These are phyloP conservation scores for Orussus abietinus DNA, from an alignment of 1,140 invertebrate species.

Conservation along the genomic window DNA sequence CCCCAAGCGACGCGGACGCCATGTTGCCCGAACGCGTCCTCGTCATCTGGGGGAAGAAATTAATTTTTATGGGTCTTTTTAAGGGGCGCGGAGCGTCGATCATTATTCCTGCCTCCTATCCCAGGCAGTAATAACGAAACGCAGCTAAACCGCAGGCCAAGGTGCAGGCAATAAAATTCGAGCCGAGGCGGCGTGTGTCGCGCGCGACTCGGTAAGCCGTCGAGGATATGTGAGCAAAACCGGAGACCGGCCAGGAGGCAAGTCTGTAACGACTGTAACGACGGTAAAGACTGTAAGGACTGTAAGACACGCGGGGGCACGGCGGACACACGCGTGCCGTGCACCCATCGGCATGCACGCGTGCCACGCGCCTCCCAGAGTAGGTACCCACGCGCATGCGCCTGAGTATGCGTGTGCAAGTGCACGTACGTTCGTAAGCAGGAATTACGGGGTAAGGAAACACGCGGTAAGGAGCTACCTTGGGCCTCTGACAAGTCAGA, in stretches of 20 bases:
- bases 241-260: not conserved
- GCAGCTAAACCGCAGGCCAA: too few species aligned
- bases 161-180: too few species aligned
- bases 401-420: not conserved
- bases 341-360: not conserved
- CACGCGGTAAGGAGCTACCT: not conserved
- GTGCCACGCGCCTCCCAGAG: too few species aligned
- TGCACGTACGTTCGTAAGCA: not conserved
- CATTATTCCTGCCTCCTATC: too few species aligned
- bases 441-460: not conserved
- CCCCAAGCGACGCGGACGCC: too few species aligned
- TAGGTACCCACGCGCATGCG: not conserved
- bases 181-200: too few species aligned
- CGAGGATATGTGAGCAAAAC: not conserved
- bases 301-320: not conserved
- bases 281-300: not conserved
- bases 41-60: too few species aligned
- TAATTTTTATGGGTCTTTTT: too few species aligned
- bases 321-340: not conserved
- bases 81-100: too few species aligned
- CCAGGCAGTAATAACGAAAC: too few species aligned
- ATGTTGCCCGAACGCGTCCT: too few species aligned
- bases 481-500: conserved; percentile 4
- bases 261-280: not conserved
- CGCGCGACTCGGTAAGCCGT: too few species aligned